Evolutionary conservation across 2,113 vertebrate genomes (phyloP).

Genomic region (Antidorcas marsupialis): DNA sequence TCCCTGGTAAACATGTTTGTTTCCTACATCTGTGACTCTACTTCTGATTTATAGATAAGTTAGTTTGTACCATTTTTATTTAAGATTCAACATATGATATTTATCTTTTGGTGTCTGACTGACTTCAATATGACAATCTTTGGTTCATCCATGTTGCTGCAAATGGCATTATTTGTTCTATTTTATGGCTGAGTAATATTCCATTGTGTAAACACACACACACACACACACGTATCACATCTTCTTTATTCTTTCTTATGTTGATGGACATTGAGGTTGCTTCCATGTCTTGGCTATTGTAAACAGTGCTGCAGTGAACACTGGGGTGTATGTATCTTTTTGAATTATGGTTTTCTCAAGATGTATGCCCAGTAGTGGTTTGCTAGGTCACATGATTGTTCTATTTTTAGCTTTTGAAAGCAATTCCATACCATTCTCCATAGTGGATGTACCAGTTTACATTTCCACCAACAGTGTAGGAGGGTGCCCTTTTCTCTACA

Average conservation of each 20-base stretch:
- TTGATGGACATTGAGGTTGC: not conserved
- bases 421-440: not conserved
- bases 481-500: not conserved
- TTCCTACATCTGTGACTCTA: not conserved
- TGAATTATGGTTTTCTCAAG: not conserved
- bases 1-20: not conserved
- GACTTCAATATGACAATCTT: not conserved
- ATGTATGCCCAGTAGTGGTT: not conserved
- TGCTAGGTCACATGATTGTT: not conserved
- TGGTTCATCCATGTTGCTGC: not conserved
- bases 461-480: not conserved
- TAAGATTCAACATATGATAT: not conserved
- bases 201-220: not conserved
- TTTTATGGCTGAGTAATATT: not conserved
- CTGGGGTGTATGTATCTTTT: not conserved
- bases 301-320: not conserved
- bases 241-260: not conserved
- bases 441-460: not conserved
- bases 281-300: not conserved
- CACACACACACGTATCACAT: not conserved
- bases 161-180: not conserved
- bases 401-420: not conserved
- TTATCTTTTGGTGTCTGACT: not conserved
- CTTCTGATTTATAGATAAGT: not conserved
- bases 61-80: not conserved